Conservation (phyloP, 2,888 invertebrate genomes). For the Hirtodrosophila cameraria region DNA sequence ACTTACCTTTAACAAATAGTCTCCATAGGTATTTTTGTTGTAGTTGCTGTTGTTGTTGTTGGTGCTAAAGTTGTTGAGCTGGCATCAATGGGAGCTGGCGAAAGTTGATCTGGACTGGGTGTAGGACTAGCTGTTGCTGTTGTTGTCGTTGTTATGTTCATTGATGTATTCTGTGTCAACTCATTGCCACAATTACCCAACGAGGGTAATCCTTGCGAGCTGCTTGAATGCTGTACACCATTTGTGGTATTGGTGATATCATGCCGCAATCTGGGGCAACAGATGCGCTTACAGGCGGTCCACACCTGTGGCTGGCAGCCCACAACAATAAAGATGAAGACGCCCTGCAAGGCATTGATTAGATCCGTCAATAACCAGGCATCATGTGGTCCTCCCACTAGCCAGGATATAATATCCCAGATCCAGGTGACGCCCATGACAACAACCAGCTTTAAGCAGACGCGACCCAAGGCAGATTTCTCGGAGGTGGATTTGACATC, state of each 20-base stretch:
- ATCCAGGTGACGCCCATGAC: slow-evolving; percentile 93
- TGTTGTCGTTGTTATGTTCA: slow-evolving; percentile 60
- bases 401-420: slow-evolving; percentile 93
- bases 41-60: slow-evolving; percentile 31
- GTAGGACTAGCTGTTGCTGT: slow-evolving; percentile 29
- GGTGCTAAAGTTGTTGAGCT: too few species aligned
- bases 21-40: slow-evolving; percentile 86
- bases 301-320: slow-evolving; percentile 94
- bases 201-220: slow-evolving; percentile 92
- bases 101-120: slow-evolving; percentile 2
- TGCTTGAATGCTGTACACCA: slow-evolving; percentile 89
- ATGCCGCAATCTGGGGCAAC: slow-evolving; percentile 86
- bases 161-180: slow-evolving; percentile 78
- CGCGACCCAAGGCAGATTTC: slow-evolving; percentile 91
- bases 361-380: slow-evolving; percentile 94
- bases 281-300: slow-evolving; percentile 88
- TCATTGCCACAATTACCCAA: slow-evolving; percentile 85
- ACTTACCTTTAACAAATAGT: slow-evolving; percentile 86
- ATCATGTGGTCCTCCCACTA: slow-evolving; percentile 91
- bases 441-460: slow-evolving; percentile 93
- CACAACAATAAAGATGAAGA: slow-evolving; percentile 94
- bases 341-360: slow-evolving; percentile 93
- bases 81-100: neutral
- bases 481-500: slow-evolving; percentile 93
- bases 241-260: slow-evolving; percentile 86